Conservation (phyloP, 2,797 vertebrate genomes). For the Microcaecilia unicolor region DNA sequence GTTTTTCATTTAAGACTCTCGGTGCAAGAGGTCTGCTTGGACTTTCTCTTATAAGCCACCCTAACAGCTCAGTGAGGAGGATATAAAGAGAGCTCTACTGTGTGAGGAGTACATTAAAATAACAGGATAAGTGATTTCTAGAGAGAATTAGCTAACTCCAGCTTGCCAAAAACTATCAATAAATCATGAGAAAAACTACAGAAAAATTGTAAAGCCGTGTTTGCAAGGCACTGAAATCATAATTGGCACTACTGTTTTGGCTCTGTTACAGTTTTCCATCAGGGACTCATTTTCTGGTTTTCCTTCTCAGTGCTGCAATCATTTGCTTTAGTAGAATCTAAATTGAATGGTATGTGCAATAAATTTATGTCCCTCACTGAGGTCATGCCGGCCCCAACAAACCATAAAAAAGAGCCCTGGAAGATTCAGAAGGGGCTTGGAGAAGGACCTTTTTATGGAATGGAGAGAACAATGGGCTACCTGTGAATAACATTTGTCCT, state of each 20-base stretch:
- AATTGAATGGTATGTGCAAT: slow-evolving; percentile 45
- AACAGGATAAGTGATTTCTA: slow-evolving; percentile 8
- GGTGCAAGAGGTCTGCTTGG: too few relatives aligned
- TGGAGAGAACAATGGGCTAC: too few relatives aligned
- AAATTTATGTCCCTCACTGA: slow-evolving; percentile 32
- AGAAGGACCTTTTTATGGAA: slow-evolving; percentile 33
- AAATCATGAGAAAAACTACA: slow-evolving; percentile 29
- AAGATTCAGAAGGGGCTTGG: slow-evolving; percentile 40
- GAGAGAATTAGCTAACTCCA: slow-evolving; percentile 21
- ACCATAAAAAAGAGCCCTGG: slow-evolving; percentile 38
- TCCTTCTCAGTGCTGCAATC: slow-evolving; percentile 38
- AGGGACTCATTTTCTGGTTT: slow-evolving; percentile 58
- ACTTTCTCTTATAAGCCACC: too few relatives aligned
- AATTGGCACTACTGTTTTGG: slow-evolving; percentile 65
- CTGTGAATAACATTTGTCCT: too few relatives aligned
- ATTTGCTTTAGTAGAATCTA: slow-evolving; percentile 43
- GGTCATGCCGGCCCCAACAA: slow-evolving; percentile 36
- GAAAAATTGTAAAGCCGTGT: slow-evolving; percentile 33
- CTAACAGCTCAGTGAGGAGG: too few relatives aligned
- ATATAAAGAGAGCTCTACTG: too few relatives aligned
- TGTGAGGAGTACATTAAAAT: too few relatives aligned
- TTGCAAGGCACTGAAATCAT: slow-evolving; percentile 42
- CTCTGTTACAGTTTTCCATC: slow-evolving; percentile 45
- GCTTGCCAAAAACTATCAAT: slow-evolving; percentile 21
- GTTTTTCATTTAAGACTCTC: too few relatives aligned